phyloP scores from a whole-genome alignment of 35 echinoderm and acorn worm genomes.

The Eucidaris tribuloides region DNA sequence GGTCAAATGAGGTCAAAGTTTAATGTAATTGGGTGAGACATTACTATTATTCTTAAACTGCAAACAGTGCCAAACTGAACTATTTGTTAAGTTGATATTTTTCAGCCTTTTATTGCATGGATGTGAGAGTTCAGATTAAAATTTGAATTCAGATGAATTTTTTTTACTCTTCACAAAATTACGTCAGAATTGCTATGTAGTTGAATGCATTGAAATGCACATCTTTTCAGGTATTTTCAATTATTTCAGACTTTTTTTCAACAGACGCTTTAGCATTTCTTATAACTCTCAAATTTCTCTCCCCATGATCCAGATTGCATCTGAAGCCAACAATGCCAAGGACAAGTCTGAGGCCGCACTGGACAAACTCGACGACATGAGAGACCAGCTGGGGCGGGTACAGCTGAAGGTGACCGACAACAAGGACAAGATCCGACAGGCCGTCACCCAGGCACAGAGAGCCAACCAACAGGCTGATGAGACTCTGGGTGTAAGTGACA shows the following conservation, averaged over 20 bases:
- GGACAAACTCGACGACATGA: slow-evolving; percentile 65
- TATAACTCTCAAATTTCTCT: background rate
- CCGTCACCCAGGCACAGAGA: slow-evolving; percentile 43
- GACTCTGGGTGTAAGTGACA: slow-evolving; percentile 28
- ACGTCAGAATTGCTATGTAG: background rate
- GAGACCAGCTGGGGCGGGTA: slow-evolving; percentile 39
- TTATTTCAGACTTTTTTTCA: background rate
- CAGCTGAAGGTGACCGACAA: slow-evolving; percentile 75
- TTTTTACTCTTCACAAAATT: background rate
- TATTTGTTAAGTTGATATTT: no score
- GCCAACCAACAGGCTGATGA: slow-evolving; percentile 53
- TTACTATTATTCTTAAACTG: no score
- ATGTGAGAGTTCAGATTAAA: no score
- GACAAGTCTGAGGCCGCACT: slow-evolving; percentile 50
- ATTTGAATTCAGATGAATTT: background rate
- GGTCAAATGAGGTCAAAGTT: no score
- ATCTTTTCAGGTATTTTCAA: background rate
- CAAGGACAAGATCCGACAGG: slow-evolving; percentile 52
- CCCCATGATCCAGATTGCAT: slow-evolving; percentile 35
- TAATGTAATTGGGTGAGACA: no score
- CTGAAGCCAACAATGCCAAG: slow-evolving; percentile 59
- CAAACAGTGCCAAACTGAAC: no score
- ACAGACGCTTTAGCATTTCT: background rate
- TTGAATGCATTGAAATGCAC: background rate
- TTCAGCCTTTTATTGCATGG: no score